Base-by-base conservation (phyloP, 2,888 invertebrate species). In the Tetragonisca angustula region DNA sequence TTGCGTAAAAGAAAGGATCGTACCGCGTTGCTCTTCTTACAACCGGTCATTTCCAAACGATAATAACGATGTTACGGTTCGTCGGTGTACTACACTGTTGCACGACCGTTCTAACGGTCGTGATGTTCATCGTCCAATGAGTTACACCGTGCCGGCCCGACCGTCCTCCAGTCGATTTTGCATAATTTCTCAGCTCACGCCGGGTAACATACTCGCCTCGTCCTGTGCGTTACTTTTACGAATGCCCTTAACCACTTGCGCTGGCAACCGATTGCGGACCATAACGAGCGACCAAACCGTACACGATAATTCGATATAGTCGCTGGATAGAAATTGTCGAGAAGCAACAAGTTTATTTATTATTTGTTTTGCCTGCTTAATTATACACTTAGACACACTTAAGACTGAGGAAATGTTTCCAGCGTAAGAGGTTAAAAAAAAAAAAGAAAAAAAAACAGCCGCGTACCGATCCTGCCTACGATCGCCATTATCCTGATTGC, bases 401-500 rank as follows among this genome's bases (percentile, higher is more conserved):
- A 27, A 27, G 27, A 27, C 27, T 27, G 27, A 27, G 27, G 27
- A 27, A 27, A 27, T 27, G 27, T 27, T 27, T 27, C 27, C 27
- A 27, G 27, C 27, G 27, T 2, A 27, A 27, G 27, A 27, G 27
- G 27, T 27, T 27, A 27, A 27, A 27, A 75, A 79, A 75, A 75
- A 64, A 32, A n/a, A n/a, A n/a, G n/a, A n/a, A n/a, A n/a, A n/a
- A n/a, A n/a, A n/a, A n/a, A n/a, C n/a, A n/a, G 21, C 17, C 19
- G n/a, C 6, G n/a, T 36, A 36, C n/a, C 32, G 32, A 0, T 1
- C 50, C n/a, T 24, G 19, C 24, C 56, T 11, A 9, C 49, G 36
- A 75, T 59, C 49, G 5, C 32, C 59, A 59, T 78, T 75, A 67
- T 59, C 65, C n/a, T 36, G 65, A 74, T 74, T 56, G 56, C 59